Conservation (phyloP, 1,140 invertebrate genomes). For the Trichogramma pretiosum region DNA sequence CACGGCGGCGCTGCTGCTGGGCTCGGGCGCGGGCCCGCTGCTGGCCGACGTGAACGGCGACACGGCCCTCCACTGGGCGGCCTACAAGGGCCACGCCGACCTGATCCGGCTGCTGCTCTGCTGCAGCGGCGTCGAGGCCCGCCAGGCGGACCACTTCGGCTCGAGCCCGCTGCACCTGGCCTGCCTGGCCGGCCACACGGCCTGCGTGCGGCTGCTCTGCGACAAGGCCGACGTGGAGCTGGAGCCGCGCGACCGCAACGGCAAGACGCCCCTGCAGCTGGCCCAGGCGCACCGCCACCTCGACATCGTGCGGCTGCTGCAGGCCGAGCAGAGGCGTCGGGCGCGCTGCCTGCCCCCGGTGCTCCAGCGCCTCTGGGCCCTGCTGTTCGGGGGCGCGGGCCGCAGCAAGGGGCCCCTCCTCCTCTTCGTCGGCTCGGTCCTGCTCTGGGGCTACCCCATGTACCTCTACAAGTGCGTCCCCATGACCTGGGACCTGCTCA, state of each 20-base stretch:
- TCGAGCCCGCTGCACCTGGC: constrained; percentile 87
- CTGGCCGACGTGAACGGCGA: constrained; percentile 86
- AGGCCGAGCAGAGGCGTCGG: constrained; percentile 69
- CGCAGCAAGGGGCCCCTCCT: constrained; percentile 81
- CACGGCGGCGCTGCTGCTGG: constrained; percentile 78
- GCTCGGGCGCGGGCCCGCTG: constrained; percentile 75
- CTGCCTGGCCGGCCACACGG: constrained; percentile 78
- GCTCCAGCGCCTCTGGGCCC: constrained; percentile 80
- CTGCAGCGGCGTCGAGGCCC: constrained; percentile 78
- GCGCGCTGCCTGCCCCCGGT: constrained; percentile 76
- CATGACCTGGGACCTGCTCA: constrained; percentile 79
- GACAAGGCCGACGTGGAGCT: constrained; percentile 83
- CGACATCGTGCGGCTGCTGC: constrained; percentile 71
- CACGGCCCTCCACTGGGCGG: constrained; percentile 86
- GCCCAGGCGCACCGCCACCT: constrained; percentile 78
- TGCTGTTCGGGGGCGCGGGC: constrained; percentile 80
- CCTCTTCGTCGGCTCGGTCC: constrained; percentile 74
- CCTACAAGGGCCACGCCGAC: constrained; percentile 84
- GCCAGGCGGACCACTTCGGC: constrained; percentile 85
- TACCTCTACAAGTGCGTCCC: constrained; percentile 82
- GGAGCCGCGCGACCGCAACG: constrained; percentile 80
- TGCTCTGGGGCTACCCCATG: constrained; percentile 89
- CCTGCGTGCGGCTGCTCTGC: constrained; percentile 71
- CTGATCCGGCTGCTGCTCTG: constrained; percentile 79
- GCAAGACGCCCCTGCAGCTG: constrained; percentile 80